phyloP scores from a whole-genome alignment of 2,888 invertebrate species.

The Stenotaenia linearis region DNA sequence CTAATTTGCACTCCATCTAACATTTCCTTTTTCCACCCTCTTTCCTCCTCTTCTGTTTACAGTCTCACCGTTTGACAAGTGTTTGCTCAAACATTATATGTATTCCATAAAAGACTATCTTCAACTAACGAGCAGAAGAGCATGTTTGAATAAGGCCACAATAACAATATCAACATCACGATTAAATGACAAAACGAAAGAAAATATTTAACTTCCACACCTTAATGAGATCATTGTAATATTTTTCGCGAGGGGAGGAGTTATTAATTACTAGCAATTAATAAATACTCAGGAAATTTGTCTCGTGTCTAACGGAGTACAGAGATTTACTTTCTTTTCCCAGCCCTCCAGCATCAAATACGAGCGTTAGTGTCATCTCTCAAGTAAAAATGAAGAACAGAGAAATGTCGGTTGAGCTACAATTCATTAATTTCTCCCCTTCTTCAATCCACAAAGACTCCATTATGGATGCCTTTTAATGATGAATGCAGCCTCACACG shows the following conservation, averaged over 20 bases:
- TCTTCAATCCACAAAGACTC: neutral
- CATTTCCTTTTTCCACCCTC: conserved; percentile 17
- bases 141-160: neutral
- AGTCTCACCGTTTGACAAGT: neutral
- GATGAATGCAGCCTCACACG: neutral
- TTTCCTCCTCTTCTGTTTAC: conserved; percentile 18
- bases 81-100: neutral
- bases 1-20: neutral
- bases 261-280: too few relatives aligned
- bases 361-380: neutral
- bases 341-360: neutral
- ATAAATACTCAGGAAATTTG: neutral
- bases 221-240: neutral
- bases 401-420: neutral
- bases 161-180: neutral
- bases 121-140: neutral
- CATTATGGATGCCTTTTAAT: neutral
- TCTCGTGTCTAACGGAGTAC: too few relatives aligned
- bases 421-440: neutral
- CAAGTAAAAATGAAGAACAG: neutral
- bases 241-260: too few relatives aligned
- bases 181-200: neutral
- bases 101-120: neutral
- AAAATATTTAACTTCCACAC: neutral
- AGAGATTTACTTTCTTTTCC: neutral